Percentiles rank a stretch among this genome's conserved stretches.
Evolutionary conservation across 1,140 invertebrate genomes (phyloP).

Genomic region (Drosophila setifemur): DNA sequence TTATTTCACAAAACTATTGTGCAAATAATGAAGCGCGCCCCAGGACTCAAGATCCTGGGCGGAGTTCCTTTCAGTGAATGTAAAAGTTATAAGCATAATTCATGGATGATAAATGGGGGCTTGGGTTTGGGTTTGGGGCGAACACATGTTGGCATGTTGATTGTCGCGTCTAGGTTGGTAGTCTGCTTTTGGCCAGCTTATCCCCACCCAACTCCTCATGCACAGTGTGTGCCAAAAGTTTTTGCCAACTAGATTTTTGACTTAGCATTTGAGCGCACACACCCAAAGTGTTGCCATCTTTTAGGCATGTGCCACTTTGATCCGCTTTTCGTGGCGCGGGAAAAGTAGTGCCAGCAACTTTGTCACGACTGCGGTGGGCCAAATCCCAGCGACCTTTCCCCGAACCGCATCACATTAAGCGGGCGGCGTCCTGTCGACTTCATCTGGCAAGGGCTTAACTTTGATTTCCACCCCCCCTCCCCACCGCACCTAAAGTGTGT

Average conservation of each 20-base stretch:
- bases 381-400: slow-evolving; percentile 41
- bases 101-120: neutral
- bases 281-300: slow-evolving; percentile 12
- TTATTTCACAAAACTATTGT: slow-evolving; percentile 73
- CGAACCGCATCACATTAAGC: slow-evolving; percentile 60
- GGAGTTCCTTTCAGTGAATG: neutral
- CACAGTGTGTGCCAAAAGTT: slow-evolving; percentile 52
- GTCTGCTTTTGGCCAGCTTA: slow-evolving; percentile 45
- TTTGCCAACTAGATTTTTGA: slow-evolving; percentile 79
- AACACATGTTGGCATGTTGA: slow-evolving; percentile 75
- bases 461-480: slow-evolving; percentile 29
- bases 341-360: slow-evolving; percentile 27
- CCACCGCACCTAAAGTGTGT: slow-evolving; percentile 29
- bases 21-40: slow-evolving; percentile 53
- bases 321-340: slow-evolving; percentile 32
- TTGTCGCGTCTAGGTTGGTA: slow-evolving; percentile 56
- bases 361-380: slow-evolving; percentile 27
- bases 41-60: slow-evolving; percentile 9
- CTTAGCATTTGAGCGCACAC: slow-evolving; percentile 50
- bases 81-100: slow-evolving; percentile 59
- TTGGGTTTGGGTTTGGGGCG: neutral
- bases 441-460: slow-evolving; percentile 44
- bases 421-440: slow-evolving; percentile 38
- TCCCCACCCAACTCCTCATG: slow-evolving; percentile 4
- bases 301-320: slow-evolving; percentile 34